These are phyloP conservation scores for Penelope pileata DNA, from an alignment of 2,113 vertebrate genomes.

Conservation along the genomic window DNA sequence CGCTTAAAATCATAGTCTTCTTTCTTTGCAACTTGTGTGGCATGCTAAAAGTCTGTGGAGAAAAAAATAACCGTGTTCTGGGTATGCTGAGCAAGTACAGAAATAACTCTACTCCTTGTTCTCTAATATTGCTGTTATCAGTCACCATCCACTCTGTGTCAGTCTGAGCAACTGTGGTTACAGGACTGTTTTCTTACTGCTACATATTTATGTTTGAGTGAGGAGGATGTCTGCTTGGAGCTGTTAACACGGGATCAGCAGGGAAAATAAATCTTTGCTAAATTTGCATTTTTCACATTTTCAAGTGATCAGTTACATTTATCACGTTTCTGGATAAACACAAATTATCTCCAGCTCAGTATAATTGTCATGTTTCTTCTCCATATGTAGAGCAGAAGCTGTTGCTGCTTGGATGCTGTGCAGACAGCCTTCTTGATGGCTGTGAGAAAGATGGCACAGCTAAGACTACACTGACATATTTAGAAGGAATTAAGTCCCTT, in stretches of 20 bases:
- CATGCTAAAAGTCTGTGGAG: neutral
- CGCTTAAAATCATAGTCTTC: neutral
- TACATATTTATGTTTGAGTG: neutral
- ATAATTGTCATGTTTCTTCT: neutral
- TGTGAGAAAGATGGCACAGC: conserved; percentile 7
- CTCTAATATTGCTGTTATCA: neutral
- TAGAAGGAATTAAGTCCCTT: neutral
- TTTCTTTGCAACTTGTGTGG: neutral
- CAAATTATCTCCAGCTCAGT: conserved; percentile 5
- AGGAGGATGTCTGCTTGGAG: neutral
- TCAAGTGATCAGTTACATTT: neutral
- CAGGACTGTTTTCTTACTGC: neutral
- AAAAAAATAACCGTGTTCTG: neutral
- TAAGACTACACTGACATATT: neutral
- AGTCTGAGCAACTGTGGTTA: neutral
- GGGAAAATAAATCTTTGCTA: conserved; percentile 9
- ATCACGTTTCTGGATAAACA: conserved; percentile 8
- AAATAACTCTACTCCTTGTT: neutral
- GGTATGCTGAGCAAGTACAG: neutral
- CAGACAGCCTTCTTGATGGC: neutral
- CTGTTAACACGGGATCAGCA: neutral
- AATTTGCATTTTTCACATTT: neutral
- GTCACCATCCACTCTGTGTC: neutral
- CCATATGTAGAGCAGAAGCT: neutral
- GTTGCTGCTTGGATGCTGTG: neutral